Conservation (phyloP, 2,113 vertebrate genomes). For the Toxostoma redivivum region DNA sequence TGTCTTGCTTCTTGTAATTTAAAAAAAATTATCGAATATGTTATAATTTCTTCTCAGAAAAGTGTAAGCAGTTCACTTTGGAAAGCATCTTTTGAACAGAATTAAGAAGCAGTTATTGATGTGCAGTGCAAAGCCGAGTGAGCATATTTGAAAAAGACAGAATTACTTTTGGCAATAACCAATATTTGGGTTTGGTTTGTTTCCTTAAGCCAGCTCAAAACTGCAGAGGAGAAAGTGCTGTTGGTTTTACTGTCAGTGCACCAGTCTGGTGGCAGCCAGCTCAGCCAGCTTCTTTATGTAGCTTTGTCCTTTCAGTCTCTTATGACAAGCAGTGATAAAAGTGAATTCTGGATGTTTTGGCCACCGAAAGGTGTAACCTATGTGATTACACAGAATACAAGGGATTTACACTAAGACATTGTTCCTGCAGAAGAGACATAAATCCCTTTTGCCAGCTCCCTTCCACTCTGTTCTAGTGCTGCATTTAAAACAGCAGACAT, state of each 20-base stretch:
- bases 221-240: background rate
- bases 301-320: background rate
- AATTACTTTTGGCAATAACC: conserved; percentile 20
- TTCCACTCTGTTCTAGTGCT: background rate
- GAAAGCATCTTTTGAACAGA: conserved; percentile 22
- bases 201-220: background rate
- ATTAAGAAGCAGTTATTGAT: conserved; percentile 12
- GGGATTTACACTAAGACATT: background rate
- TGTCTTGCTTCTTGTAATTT: background rate
- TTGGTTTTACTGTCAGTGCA: background rate
- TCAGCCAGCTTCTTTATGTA: background rate
- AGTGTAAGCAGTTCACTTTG: background rate
- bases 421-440: conserved; percentile 15
- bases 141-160: conserved; percentile 22
- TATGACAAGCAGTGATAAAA: conserved; percentile 29
- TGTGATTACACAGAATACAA: conserved; percentile 11
- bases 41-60: background rate
- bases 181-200: conserved; percentile 15
- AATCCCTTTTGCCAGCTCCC: background rate
- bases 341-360: conserved; percentile 33
- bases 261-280: background rate
- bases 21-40: background rate
- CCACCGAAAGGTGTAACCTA: conserved; percentile 34
- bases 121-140: background rate
- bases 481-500: background rate